Percentiles rank a stretch among this genome's conserved stretches.
Conservation (phyloP, 2,888 invertebrate species). For the Halocaridina rubra region DNA sequence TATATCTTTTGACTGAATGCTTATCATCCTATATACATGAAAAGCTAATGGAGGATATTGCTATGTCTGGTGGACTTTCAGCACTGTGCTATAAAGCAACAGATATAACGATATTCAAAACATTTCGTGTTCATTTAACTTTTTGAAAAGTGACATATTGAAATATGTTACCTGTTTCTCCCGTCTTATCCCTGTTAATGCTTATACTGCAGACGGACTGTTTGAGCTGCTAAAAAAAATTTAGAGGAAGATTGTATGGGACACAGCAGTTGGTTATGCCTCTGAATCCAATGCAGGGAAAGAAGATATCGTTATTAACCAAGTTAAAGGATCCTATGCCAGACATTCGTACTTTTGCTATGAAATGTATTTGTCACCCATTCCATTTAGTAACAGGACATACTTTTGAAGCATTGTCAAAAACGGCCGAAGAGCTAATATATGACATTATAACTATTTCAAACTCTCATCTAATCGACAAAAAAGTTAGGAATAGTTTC, state of each 20-base stretch:
- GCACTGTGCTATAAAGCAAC: constrained; percentile 14
- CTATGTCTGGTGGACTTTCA: not conserved
- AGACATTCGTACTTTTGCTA: not conserved
- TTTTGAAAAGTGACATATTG: too few species aligned
- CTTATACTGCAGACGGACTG: too few species aligned
- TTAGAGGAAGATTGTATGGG: not conserved
- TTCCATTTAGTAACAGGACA: constrained; percentile 5
- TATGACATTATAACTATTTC: constrained; percentile 7
- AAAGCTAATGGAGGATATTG: not conserved
- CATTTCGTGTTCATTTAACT: not conserved
- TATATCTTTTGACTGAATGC: constrained; percentile 12
- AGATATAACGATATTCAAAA: constrained; percentile 5
- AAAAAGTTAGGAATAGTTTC: constrained; percentile 20
- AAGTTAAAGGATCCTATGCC: not conserved
- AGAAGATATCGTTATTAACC: not conserved
- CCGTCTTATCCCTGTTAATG: too few species aligned
- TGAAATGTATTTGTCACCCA: constrained; percentile 20
- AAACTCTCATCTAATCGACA: not conserved
- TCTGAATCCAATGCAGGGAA: constrained; percentile 6
- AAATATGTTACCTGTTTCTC: too few species aligned
- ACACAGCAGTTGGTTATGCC: not conserved
- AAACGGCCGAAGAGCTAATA: constrained; percentile 2
- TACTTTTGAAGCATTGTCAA: constrained; percentile 8
- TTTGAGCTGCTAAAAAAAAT: not conserved
- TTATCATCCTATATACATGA: not conserved